Evolutionary conservation across 2,113 vertebrate genomes (phyloP).

Genomic region (Bujurquina vittata): DNA sequence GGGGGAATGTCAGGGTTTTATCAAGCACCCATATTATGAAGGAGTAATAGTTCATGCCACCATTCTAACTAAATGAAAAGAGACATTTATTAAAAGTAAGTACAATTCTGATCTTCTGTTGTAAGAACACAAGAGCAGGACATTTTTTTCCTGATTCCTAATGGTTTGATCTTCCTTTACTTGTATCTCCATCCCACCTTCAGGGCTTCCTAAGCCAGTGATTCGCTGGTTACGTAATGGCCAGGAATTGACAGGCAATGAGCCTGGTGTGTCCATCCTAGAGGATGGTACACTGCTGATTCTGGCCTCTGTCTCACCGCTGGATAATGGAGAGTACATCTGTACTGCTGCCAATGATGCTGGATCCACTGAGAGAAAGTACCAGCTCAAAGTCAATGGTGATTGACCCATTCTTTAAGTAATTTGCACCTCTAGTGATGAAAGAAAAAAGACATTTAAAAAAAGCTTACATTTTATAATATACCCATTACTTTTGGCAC

Average conservation of each 20-base stretch:
- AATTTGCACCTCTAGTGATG: background rate
- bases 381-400: constrained; percentile 95
- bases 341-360: constrained; percentile 92
- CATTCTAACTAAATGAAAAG: background rate
- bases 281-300: constrained; percentile 87
- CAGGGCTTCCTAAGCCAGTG: constrained; percentile 90
- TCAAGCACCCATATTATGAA: background rate
- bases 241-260: constrained; percentile 86
- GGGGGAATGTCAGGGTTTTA: background rate
- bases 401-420: constrained; percentile 7
- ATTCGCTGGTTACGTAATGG: constrained; percentile 93
- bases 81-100: background rate
- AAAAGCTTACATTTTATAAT: background rate
- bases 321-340: constrained; percentile 90
- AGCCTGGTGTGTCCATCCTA: constrained; percentile 88
- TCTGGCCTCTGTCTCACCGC: constrained; percentile 85
- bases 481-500: background rate
- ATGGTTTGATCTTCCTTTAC: background rate
- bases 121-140: background rate
- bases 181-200: background rate
- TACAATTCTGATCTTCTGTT: background rate
- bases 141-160: background rate
- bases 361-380: constrained; percentile 91
- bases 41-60: background rate
- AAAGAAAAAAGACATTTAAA: background rate